A percentile compares a stretch with the other conserved stretches of the same genome.
These are phyloP conservation scores for Corbicula japonica DNA, from an alignment of 2,888 invertebrate genomes.

Conservation along the genomic window DNA sequence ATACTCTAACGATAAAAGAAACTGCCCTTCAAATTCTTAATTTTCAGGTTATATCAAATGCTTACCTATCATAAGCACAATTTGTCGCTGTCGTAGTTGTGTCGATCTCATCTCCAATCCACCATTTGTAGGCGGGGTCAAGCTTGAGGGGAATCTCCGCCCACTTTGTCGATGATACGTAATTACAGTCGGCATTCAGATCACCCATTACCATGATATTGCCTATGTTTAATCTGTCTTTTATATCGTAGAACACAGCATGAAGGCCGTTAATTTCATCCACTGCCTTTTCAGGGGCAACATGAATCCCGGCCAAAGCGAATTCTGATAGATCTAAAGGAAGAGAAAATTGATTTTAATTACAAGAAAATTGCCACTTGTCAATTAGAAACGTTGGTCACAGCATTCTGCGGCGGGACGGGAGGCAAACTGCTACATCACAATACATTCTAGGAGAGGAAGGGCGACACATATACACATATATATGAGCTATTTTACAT, in stretches of 20 bases:
- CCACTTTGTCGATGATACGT: conserved; percentile 73
- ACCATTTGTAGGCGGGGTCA: conserved; percentile 71
- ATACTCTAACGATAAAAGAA: background rate
- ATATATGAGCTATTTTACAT: too few relatives aligned
- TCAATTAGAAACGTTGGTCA: too few relatives aligned
- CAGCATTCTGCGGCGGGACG: too few relatives aligned
- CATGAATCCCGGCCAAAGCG: conserved; percentile 75
- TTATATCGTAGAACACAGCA: conserved; percentile 65
- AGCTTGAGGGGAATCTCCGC: conserved; percentile 65
- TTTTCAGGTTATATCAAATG: too few relatives aligned
- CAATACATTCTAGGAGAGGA: too few relatives aligned
- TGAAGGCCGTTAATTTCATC: conserved; percentile 70
- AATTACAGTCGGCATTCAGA: conserved; percentile 81
- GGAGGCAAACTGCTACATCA: too few relatives aligned
- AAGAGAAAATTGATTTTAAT: too few relatives aligned
- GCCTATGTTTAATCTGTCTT: conserved; percentile 50
- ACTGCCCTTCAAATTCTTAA: too few relatives aligned
- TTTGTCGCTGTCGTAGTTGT: conserved; percentile 73
- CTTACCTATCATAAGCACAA: conserved; percentile 78
- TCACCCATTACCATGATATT: conserved; percentile 78
- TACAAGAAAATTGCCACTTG: too few relatives aligned
- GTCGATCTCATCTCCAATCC: conserved; percentile 76
- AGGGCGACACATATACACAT: too few relatives aligned
- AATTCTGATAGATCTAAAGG: too few relatives aligned
- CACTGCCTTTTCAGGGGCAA: conserved; percentile 74